Conservation (phyloP, 2,888 invertebrate genomes). For the Acleris literana region DNA sequence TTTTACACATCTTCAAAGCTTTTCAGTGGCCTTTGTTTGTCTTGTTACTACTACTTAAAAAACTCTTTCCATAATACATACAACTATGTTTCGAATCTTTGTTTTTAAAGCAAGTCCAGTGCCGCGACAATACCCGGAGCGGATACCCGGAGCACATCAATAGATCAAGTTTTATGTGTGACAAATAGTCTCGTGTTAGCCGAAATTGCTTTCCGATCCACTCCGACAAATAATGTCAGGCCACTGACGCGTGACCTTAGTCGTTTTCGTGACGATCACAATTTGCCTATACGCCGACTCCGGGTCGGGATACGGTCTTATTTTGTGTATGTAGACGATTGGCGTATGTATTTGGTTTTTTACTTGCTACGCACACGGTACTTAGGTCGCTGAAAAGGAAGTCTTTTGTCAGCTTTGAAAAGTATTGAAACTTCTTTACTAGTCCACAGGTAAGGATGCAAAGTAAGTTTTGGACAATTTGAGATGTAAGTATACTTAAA, state of each 20-base stretch:
- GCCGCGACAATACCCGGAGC: conserved; percentile 48
- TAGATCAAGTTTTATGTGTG: conserved; percentile 80
- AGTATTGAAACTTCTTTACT: conserved; percentile 11
- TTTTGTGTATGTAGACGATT: conserved; percentile 63
- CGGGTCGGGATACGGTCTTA: conserved; percentile 55
- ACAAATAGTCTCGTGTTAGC: conserved; percentile 80
- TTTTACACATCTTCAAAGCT: no score
- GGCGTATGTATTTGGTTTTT: conserved; percentile 57
- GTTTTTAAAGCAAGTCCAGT: conserved; percentile 34
- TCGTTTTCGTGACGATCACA: conserved; percentile 72
- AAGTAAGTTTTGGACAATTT: no score
- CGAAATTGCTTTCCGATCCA: conserved; percentile 81
- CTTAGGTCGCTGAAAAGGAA: conserved; percentile 52
- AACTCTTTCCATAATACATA: background rate
- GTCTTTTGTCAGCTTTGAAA: conserved; percentile 42
- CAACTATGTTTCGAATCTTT: background rate
- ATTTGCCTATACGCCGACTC: conserved; percentile 65
- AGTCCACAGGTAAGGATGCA: no score
- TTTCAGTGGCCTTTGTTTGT: no score
- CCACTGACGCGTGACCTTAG: conserved; percentile 74
- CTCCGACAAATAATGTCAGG: conserved; percentile 79
- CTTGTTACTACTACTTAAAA: no score
- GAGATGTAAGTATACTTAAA: no score
- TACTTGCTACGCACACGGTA: conserved; percentile 54
- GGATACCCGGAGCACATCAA: conserved; percentile 60